phyloP scores from a whole-genome alignment of 2,113 vertebrate species.

The Callithrix jacchus region DNA sequence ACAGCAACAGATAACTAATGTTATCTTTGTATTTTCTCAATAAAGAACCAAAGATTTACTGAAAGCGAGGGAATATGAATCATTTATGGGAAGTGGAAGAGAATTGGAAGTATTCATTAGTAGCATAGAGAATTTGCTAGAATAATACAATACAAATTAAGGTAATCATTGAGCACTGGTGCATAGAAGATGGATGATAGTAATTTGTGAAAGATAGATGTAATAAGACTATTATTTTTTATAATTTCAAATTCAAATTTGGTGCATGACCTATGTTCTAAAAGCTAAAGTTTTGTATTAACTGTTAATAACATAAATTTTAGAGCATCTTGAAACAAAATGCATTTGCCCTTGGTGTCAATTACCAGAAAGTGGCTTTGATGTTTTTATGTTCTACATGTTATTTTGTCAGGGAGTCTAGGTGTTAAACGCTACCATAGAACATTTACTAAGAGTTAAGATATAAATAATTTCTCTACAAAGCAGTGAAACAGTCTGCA shows the following conservation, averaged over 20 bases:
- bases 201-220: background rate
- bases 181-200: background rate
- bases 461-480: background rate
- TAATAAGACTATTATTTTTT: no score
- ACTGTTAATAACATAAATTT: background rate
- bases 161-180: rapidly evolving
- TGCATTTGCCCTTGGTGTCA: background rate
- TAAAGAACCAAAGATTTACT: background rate
- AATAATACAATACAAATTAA: background rate
- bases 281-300: background rate
- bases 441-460: background rate
- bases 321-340: background rate
- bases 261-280: background rate
- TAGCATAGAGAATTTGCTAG: background rate
- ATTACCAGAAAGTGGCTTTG: background rate
- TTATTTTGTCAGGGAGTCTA: background rate
- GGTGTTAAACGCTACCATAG: background rate
- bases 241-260: no score
- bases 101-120: background rate
- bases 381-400: background rate
- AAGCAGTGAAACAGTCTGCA: background rate
- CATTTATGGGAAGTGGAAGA: background rate
- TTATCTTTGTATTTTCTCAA: background rate
- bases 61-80: background rate
- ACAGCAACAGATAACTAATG: background rate